Conservation (phyloP, 2,797 vertebrate genomes). For the Aeoliscus strigatus region DNA sequence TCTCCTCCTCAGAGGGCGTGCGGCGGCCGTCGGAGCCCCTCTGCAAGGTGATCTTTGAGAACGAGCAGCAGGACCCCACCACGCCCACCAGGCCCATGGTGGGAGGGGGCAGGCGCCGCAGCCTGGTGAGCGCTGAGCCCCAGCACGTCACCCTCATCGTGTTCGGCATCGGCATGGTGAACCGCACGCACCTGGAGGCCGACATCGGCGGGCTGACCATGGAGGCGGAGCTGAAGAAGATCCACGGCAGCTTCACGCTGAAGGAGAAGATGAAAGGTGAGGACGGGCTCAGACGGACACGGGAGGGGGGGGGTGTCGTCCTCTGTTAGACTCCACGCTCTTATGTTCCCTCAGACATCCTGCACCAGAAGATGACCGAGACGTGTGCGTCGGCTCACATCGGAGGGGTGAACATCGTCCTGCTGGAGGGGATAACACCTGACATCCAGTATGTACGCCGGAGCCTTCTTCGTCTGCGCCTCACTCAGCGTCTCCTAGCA, state of each 20-base stretch:
- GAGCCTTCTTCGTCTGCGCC: background rate
- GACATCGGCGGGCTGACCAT: conserved; percentile 97
- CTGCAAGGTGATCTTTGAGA: conserved; percentile 90
- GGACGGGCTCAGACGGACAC: background rate
- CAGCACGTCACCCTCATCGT: conserved; percentile 95
- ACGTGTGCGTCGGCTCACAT: conserved; percentile 97
- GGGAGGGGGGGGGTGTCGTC: too few relatives aligned
- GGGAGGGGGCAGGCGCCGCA: conserved; percentile 80
- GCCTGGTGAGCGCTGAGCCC: conserved; percentile 85
- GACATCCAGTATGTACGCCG: conserved; percentile 91
- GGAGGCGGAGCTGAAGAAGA: conserved; percentile 97
- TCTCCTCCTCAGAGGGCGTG: conserved; percentile 67
- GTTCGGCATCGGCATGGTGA: conserved; percentile 98
- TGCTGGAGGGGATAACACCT: conserved; percentile 95
- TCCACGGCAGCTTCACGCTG: conserved; percentile 95
- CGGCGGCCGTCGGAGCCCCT: conserved; percentile 82
- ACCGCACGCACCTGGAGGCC: conserved; percentile 94
- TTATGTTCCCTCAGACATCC: conserved; percentile 76
- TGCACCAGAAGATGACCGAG: conserved; percentile 99
- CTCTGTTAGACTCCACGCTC: too few relatives aligned
- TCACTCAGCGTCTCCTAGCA: background rate
- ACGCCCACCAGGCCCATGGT: conserved; percentile 62
- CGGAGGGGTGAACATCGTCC: conserved; percentile 95
- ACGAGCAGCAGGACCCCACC: conserved; percentile 83
- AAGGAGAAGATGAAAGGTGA: conserved; percentile 99